Base-by-base conservation (phyloP, 23 tunicate genomes). In the Styela clava region DNA sequence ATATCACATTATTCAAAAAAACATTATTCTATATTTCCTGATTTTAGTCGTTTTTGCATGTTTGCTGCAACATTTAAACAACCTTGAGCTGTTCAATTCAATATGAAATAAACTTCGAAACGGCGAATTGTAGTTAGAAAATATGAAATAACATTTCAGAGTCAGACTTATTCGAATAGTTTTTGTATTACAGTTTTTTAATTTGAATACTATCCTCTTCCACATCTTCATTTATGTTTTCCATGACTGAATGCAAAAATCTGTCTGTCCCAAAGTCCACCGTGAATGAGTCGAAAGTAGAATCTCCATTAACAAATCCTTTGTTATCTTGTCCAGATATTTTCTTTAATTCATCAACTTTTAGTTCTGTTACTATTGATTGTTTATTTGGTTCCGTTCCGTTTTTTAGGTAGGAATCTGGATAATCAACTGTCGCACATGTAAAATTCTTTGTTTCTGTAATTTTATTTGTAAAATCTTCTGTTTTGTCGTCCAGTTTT, bases 181-280 rank as follows among this genome's bases (percentile, higher is more conserved):
- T n/a, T n/a, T n/a, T n/a, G n/a, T n/a, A n/a, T n/a, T n/a, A n/a
- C n/a, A n/a, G n/a, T n/a, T n/a, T n/a, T n/a, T n/a, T n/a, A n/a
- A n/a, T n/a, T n/a, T n/a, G n/a, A n/a, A n/a, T n/a, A n/a, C n/a
- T n/a, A n/a, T 21, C 35, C 3, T 21, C 24, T 32, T 71, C 77
- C 3, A 71, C 34, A 3, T 71, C 77, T 71, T 71, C 77, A 21
- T 33, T 33, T 3, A 91, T 78, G 25, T 83, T 82, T 77, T 91
- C 97, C 90, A 91, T 86, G 19, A 91, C 97, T 2, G 97, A 91
- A 51, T 82, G 31, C 35, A 80, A 91, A 51, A 91, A 64, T 63
- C 90, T 34, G 68, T 91, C 97, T 7, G 97, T 86, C 36, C 84
- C 78, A 12, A 86, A 82, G 33, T 91, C 83, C 33, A 91, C 78